Evolutionary conservation across 2,797 vertebrate genomes (phyloP), one percentile per base, ranked within the genome.

Genomic region (Crypturellus tataupa): DNA sequence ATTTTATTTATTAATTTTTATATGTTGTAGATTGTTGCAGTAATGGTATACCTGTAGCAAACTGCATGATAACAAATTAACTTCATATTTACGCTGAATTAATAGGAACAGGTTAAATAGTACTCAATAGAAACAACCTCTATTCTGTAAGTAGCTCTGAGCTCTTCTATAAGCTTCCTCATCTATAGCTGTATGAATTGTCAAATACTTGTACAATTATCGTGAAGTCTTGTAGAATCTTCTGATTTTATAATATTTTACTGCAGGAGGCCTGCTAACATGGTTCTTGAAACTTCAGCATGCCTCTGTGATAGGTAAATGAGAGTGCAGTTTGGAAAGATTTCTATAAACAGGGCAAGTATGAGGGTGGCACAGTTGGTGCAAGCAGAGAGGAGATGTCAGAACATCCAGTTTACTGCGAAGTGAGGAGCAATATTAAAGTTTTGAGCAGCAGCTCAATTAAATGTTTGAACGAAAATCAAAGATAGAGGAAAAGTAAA

Each of bases 1-100:
- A 98, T 79, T 37, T 46, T 80, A 53, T 85, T 86, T 62, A 60
- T 53, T 39, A 80, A 77, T 86, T 77, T 86, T 83, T 72, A 29
- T 79, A 37, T 39, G 20, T n/a, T 87, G 16, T 78, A 81, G 42
- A 42, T 4, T 39, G 14, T 60, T 10, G 31, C 12, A 31, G 35
- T 44, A 65, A 72, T 51, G 51, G 7, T 25, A 42, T n/a, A 62
- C 12, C 35, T 91, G 11, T 69, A 19, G 12, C 69, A 83, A 77
- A 76, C 8, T 76, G 9, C 18, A 35, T 59, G 37, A 80, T 27
- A 90, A 15, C 13, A 39, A 80, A 58, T 76, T 8, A 73, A 46
- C 31, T 46, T 91, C 42, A 31, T 58, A 35, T 62, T 85, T 80
- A 11, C 47, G 10, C 20, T 56, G 58, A 55, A 37, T 67, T 93